Evolutionary conservation across 2,888 invertebrate genomes (phyloP).

Genomic region (Antheraea assamensis): DNA sequence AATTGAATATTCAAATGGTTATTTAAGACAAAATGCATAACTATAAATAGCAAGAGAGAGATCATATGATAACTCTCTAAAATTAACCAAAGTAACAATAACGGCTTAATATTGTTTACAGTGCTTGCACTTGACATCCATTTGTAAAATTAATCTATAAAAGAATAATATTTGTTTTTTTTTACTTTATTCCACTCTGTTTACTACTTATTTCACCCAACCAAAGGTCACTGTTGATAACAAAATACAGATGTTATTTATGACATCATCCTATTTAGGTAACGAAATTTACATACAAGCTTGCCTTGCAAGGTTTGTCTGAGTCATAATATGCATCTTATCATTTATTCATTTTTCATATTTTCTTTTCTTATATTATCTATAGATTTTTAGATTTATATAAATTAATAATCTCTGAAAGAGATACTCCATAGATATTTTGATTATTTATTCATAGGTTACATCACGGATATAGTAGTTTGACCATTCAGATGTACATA

Average conservation of each 20-base stretch:
- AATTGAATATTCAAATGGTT: no score
- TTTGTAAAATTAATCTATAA: background rate
- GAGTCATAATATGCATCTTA: background rate
- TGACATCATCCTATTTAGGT: conserved; percentile 1
- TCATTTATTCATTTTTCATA: background rate
- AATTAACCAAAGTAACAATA: background rate
- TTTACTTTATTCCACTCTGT: background rate
- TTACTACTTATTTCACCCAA: background rate
- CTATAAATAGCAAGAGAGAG: background rate
- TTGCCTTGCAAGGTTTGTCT: background rate
- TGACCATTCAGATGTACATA: background rate
- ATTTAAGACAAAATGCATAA: background rate
- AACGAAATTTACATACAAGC: background rate
- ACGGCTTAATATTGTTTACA: background rate
- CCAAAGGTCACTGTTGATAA: background rate
- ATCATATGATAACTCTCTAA: background rate
- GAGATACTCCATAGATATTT: no score
- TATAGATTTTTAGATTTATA: background rate
- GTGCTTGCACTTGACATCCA: background rate
- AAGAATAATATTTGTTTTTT: background rate
- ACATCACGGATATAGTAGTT: no score
- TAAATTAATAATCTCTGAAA: no score
- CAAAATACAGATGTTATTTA: background rate
- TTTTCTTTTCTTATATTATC: background rate
- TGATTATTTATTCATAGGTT: no score